Conservation (phyloP, 2,888 invertebrate genomes). For the Brachypalpus laphriformis region DNA sequence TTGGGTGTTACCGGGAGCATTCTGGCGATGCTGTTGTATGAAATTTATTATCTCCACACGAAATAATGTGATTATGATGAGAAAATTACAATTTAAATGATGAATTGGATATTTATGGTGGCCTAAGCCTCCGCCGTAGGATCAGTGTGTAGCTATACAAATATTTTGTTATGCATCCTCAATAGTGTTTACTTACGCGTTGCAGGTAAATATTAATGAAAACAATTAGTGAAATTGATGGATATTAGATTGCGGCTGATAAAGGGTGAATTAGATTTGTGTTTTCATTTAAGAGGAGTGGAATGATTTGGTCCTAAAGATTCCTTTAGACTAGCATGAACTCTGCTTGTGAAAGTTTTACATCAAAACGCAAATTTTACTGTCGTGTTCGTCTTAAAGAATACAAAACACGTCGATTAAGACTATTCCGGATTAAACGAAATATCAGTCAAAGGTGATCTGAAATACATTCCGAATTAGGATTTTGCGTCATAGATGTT, state of each 20-base stretch:
- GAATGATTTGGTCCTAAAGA: no score
- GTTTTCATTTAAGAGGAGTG: no score
- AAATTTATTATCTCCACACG: constrained; percentile 65
- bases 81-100: constrained; percentile 69
- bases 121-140: background rate
- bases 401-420: no score
- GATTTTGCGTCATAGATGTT: no score
- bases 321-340: no score
- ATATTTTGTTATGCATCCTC: background rate
- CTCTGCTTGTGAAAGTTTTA: no score
- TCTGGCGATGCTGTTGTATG: constrained; percentile 29
- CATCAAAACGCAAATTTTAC: no score
- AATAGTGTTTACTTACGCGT: background rate
- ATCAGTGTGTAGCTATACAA: background rate
- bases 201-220: background rate
- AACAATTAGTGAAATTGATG: background rate
- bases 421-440: no score
- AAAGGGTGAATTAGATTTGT: background rate
- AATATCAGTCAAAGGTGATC: no score
- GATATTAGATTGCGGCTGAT: background rate
- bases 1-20: no score
- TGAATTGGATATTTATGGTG: constrained; percentile 48
- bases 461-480: no score
- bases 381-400: no score
- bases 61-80: constrained; percentile 68